These are phyloP conservation scores for Parnassius apollo DNA, from an alignment of 2,888 invertebrate genomes.

Conservation along the genomic window DNA sequence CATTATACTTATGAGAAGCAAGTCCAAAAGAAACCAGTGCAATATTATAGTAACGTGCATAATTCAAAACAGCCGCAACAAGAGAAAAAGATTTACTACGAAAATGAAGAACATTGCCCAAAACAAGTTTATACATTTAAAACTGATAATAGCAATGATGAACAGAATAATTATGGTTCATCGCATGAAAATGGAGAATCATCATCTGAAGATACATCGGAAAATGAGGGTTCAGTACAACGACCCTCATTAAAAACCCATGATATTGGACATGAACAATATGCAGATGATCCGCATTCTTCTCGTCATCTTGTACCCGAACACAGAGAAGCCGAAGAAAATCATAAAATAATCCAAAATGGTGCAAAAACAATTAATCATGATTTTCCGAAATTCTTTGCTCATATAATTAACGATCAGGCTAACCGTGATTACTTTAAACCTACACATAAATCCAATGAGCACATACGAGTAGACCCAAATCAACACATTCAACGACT, in stretches of 20 bases:
- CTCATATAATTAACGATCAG: constrained; percentile 26
- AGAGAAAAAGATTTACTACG: constrained; percentile 48
- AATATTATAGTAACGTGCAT: constrained; percentile 40
- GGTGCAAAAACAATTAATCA: constrained; percentile 30
- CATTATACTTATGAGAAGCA: constrained; percentile 48
- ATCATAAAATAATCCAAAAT: constrained; percentile 32
- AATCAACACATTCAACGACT: constrained; percentile 48
- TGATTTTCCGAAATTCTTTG: constrained; percentile 30
- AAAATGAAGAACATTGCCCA: constrained; percentile 48
- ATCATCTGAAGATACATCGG: constrained; percentile 4
- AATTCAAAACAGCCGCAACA: constrained; percentile 49
- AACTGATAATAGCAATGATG: constrained; percentile 39
- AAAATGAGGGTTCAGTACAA: constrained; percentile 4
- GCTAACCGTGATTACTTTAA: constrained; percentile 42
- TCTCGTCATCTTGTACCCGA: constrained; percentile 34
- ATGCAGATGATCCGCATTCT: constrained; percentile 24
- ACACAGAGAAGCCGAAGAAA: constrained; percentile 35
- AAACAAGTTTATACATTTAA: constrained; percentile 54
- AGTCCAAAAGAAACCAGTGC: constrained; percentile 44
- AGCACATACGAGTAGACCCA: constrained; percentile 55
- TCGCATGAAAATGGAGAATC: background rate
- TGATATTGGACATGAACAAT: constrained; percentile 24
- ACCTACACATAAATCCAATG: constrained; percentile 44
- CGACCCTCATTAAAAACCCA: constrained; percentile 7
- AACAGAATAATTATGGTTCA: constrained; percentile 13